Conservation (phyloP, 2,113 vertebrate species). For the Opisthocomus hoazin region DNA sequence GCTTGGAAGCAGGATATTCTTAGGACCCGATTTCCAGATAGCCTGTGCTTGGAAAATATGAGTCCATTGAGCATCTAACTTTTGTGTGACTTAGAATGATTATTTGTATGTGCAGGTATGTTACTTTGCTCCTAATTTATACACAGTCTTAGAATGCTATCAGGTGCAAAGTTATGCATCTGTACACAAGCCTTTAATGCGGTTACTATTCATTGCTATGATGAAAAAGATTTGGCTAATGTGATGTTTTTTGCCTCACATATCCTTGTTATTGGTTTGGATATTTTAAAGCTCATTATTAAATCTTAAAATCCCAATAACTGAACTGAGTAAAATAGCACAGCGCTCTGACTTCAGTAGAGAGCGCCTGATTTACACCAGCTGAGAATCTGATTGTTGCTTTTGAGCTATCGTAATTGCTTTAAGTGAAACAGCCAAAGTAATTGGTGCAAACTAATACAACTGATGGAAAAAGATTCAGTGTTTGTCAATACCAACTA, state of each 20-base stretch:
- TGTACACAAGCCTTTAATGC: neutral
- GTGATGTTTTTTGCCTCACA: neutral
- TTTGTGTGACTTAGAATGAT: neutral
- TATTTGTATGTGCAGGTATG: neutral
- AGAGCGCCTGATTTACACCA: constrained; percentile 12
- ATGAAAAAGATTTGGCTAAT: neutral
- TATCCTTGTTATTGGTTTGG: neutral
- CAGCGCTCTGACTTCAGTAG: neutral
- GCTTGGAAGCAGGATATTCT: neutral
- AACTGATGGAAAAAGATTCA: constrained; percentile 72
- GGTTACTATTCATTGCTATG: neutral
- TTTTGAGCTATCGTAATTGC: constrained; percentile 33
- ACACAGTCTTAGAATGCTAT: no score
- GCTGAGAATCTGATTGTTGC: neutral
- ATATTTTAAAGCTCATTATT: neutral
- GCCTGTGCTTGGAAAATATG: neutral
- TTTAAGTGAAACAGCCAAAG: constrained; percentile 61
- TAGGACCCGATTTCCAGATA: neutral
- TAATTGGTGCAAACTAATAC: constrained; percentile 71
- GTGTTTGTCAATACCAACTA: constrained; percentile 78
- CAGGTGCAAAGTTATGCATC: neutral
- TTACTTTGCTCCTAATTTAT: no score
- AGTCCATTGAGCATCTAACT: neutral
- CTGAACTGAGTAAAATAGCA: neutral
- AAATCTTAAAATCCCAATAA: neutral